These are phyloP conservation scores for Saccopteryx bilineata DNA, from an alignment of 2,113 vertebrate species.

Conservation along the genomic window DNA sequence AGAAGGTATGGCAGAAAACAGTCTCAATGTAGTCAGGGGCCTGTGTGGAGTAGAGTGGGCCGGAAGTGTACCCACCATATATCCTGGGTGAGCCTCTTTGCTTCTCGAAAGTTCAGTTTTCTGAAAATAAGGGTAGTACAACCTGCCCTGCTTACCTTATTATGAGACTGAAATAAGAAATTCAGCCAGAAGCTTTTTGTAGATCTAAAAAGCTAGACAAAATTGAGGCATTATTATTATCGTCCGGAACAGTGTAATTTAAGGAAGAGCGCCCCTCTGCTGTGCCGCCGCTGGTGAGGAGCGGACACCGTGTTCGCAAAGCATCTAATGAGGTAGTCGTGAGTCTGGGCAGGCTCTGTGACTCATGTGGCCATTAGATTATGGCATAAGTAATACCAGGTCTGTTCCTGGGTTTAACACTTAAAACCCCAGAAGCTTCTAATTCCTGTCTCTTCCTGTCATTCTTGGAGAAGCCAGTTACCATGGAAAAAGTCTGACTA, in stretches of 20 bases:
- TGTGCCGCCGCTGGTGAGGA: neutral
- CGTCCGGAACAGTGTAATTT: neutral
- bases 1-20: neutral
- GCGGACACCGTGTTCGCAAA: neutral
- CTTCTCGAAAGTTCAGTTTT: slow-evolving; percentile 47
- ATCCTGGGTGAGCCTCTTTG: neutral
- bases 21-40: neutral
- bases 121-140: neutral
- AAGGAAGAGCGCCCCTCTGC: neutral
- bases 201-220: slow-evolving; percentile 56
- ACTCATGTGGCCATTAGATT: neutral
- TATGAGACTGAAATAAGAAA: slow-evolving; percentile 9
- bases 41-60: neutral
- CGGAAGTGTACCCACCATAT: neutral
- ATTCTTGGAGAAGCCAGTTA: neutral
- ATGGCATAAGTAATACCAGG: neutral
- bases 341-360: neutral
- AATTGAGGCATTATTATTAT: slow-evolving; percentile 43
- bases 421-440: neutral
- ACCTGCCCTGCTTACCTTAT: neutral
- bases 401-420: neutral
- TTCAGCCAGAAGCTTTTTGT: neutral
- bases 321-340: neutral
- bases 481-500: neutral
- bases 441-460: neutral